Base-by-base conservation (phyloP, 2,797 vertebrate species). In the Sebastes kiyomatsui region DNA sequence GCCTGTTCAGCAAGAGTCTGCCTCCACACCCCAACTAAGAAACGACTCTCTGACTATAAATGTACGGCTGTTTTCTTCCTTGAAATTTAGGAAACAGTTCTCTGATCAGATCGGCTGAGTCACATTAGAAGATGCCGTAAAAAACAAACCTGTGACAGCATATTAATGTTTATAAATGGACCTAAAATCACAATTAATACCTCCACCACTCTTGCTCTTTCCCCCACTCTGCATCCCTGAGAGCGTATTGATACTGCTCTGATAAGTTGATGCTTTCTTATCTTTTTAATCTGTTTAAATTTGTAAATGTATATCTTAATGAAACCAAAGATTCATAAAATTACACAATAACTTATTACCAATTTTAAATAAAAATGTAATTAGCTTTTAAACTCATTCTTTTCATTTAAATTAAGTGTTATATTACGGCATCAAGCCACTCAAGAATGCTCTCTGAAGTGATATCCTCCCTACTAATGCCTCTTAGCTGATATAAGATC, bases 1-100 rank as follows among this genome's bases (percentile, higher is more conserved):
- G 94, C 87, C 87, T 81, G 79, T 95, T 96, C 95, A 95, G 95
- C 94, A 94, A 92, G 27, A 82, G 56, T 58, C 67, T 58, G 62
- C 72, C 71, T 55, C 69, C 72, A 76, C 69, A 33, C 38, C 18
- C 77, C 9, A 13, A 62, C 22, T 3, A 66, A 78, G 77, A 77
- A 75, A 72, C 18, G 0, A 28, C 68, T 13, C 12, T 33, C 56
- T 22, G 60, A 42, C 59, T 28, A 30, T 20, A 60, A 73, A 71
- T 1, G 28, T 33, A 12, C 16, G 0, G 58, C 35, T 58, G 14
- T 55, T 82, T 72, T 7, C 32, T 30, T 38, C 22, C 28, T 61
- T 18, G 1, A 46, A 77, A 61, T 28, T 4, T 2, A 27, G 16
- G 1, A 38, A 59, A 66, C 2, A 2, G 12, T 14, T 28, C 1